Percentiles rank a stretch among this genome's conserved stretches.
These are phyloP conservation scores for Camponotus fellah DNA, from an alignment of 2,888 invertebrate species.

Conservation along the genomic window DNA sequence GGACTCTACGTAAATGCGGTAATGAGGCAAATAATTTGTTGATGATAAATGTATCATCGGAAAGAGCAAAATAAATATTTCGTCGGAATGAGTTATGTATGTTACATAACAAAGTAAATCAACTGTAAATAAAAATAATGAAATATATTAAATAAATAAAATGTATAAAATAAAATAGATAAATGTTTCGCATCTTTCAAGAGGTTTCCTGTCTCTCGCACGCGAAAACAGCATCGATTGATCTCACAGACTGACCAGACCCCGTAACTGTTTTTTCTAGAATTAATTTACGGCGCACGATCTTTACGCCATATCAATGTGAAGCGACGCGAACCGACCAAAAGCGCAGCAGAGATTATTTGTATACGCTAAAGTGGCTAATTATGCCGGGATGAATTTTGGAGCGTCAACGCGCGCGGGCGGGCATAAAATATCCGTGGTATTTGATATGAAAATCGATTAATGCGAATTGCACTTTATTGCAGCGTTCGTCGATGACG, in stretches of 20 bases:
- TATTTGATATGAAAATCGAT: constrained; percentile 70
- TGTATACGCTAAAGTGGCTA: constrained; percentile 59
- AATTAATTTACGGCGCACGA: constrained; percentile 42
- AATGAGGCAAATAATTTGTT: neutral
- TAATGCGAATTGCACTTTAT: constrained; percentile 63
- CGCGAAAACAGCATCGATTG: constrained; percentile 7
- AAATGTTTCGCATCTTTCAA: neutral
- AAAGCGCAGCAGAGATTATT: constrained; percentile 60
- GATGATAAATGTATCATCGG: neutral
- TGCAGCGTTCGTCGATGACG: constrained; percentile 57
- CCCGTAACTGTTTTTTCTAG: constrained; percentile 10
- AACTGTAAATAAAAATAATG: neutral
- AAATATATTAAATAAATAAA: neutral
- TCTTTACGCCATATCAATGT: constrained; percentile 1
- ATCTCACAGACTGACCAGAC: constrained; percentile 6
- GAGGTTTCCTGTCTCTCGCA: neutral
- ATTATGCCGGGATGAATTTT: constrained; percentile 67
- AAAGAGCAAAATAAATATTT: neutral
- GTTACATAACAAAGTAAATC: neutral
- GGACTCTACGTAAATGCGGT: neutral
- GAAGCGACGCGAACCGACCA: neutral
- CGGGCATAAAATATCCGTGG: constrained; percentile 36
- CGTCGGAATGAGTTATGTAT: neutral
- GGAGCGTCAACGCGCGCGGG: constrained; percentile 34
- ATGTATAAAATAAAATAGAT: neutral